These are phyloP conservation scores for Spea multiplicata DNA, from an alignment of 2,113 vertebrate species.

Conservation along the genomic window DNA sequence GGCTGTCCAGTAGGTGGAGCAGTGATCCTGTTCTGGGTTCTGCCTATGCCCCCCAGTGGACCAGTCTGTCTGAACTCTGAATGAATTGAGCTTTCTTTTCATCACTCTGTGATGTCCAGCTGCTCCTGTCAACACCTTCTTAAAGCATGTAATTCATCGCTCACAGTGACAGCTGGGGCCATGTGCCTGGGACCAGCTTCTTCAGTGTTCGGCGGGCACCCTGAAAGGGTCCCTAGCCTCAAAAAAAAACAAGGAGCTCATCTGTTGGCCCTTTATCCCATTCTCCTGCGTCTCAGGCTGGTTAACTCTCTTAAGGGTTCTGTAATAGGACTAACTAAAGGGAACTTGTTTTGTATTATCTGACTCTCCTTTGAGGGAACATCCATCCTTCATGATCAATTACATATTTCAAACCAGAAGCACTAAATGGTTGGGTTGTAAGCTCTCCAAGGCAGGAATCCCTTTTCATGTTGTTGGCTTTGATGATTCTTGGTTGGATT, in stretches of 20 bases:
- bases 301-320: conserved; percentile 49
- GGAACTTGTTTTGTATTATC: not conserved
- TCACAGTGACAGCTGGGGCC: conserved; percentile 90
- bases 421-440: conserved; percentile 4
- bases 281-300: conserved; percentile 57
- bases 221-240: conserved; percentile 56
- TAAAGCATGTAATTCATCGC: conserved; percentile 90
- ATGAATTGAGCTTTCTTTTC: conserved; percentile 91
- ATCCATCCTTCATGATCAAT: conserved; percentile 43
- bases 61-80: conserved; percentile 76
- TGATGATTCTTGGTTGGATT: not conserved
- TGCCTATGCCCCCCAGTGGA: conserved; percentile 63
- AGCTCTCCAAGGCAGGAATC: conserved; percentile 1
- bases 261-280: conserved; percentile 42
- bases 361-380: conserved; percentile 45
- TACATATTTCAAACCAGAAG: conserved; percentile 21
- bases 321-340: conserved; percentile 31
- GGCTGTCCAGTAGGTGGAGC: conserved; percentile 65
- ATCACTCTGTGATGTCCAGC: conserved; percentile 91
- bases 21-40: conserved; percentile 58
- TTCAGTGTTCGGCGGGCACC: conserved; percentile 79
- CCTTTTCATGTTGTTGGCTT: not conserved
- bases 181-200: conserved; percentile 80
- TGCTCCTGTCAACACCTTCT: conserved; percentile 98
- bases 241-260: conserved; percentile 53